These are phyloP conservation scores for Illadopsis cleaveri DNA, from an alignment of 2,113 vertebrate genomes.

Conservation along the genomic window DNA sequence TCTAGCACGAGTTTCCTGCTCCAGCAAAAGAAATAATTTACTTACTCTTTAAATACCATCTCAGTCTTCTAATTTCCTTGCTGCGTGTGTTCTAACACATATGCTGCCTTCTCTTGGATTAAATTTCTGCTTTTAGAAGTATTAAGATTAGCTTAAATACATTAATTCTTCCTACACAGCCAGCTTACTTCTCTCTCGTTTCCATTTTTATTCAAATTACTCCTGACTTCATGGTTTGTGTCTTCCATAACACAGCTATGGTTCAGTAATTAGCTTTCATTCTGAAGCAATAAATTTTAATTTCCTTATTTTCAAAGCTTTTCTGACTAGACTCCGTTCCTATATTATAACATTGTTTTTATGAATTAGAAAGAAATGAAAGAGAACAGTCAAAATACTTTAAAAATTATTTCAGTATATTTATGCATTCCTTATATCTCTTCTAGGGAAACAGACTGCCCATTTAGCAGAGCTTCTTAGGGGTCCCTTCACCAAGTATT, in stretches of 20 bases:
- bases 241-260: not conserved
- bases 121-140: not conserved
- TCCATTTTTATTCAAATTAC: constrained; percentile 6
- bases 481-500: not conserved
- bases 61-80: not conserved
- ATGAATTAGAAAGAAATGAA: not conserved
- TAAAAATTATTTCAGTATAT: not conserved
- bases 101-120: not conserved
- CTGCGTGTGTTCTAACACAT: not conserved
- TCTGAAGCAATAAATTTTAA: not conserved
- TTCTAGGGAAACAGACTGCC: not conserved
- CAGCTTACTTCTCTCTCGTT: not conserved
- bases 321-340: not conserved
- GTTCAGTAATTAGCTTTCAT: constrained; percentile 17
- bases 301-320: not conserved
- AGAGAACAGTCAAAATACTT: not conserved
- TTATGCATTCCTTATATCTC: not conserved
- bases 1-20: not conserved
- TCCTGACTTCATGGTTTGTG: not conserved
- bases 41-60: not conserved
- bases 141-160: not conserved
- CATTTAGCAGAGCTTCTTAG: not conserved
- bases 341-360: not conserved
- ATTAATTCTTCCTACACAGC: not conserved
- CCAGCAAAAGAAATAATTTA: not conserved